Percentiles rank a stretch among this genome's conserved stretches.
Conservation (phyloP, 2,113 vertebrate species). For the Xenotilapia flavipinnis region DNA sequence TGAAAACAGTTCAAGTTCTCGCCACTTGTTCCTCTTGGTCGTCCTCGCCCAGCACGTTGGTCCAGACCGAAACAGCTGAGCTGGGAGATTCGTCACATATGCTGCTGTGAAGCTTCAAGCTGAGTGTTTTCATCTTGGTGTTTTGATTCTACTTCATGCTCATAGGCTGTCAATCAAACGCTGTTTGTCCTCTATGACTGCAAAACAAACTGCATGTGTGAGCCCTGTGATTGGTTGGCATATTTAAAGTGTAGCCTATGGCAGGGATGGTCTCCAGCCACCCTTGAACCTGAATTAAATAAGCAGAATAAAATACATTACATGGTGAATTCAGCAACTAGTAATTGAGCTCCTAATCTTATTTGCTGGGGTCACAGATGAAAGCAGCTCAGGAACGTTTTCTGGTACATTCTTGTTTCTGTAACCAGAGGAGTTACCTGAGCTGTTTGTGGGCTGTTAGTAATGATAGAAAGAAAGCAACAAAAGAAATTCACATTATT, state of each 20-base stretch:
- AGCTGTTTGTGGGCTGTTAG: not conserved
- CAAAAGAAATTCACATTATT: not conserved
- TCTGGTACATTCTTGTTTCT: not conserved
- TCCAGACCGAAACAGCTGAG: not conserved
- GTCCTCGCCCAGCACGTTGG: not conserved
- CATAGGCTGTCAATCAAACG: not conserved
- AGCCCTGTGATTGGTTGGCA: not conserved
- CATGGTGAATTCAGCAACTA: not conserved
- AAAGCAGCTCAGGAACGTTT: not conserved
- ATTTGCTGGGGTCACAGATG: not conserved
- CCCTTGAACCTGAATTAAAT: not conserved
- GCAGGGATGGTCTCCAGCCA: not conserved
- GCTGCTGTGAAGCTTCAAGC: rapidly evolving
- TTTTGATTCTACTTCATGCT: not conserved
- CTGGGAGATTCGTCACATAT: not conserved
- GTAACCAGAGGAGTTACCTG: not conserved
- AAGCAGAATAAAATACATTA: not conserved
- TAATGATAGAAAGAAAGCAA: not conserved
- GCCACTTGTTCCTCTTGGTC: not conserved
- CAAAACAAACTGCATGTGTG: rapidly evolving
- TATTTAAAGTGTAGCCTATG: too few species aligned
- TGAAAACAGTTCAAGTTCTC: not conserved
- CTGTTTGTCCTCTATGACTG: not conserved
- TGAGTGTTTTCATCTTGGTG: not conserved
- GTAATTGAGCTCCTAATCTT: not conserved